Conservation (phyloP, 2,888 invertebrate species). For the Adela reaumurella region DNA sequence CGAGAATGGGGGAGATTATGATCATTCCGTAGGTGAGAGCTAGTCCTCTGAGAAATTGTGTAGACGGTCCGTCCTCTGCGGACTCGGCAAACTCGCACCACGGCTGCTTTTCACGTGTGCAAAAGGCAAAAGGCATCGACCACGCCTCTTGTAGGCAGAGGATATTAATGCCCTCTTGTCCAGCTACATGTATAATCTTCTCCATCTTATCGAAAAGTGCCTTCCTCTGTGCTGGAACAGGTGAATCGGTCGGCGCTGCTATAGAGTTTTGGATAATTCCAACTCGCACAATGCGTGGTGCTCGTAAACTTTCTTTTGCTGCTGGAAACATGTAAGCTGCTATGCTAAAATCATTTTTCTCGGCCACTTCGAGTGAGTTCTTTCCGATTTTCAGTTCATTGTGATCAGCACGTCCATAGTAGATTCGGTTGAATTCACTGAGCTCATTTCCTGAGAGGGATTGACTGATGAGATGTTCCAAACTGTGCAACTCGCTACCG, state of each 20-base stretch:
- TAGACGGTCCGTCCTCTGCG: conserved; percentile 81
- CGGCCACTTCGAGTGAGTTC: conserved; percentile 40
- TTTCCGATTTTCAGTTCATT: conserved; percentile 48
- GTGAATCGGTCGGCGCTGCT: conserved; percentile 68
- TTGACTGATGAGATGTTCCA: conserved; percentile 28
- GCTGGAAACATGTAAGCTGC: conserved; percentile 71
- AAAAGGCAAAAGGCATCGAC: conserved; percentile 99
- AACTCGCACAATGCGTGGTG: conserved; percentile 70
- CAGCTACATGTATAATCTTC: conserved; percentile 75
- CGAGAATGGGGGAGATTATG: conserved; percentile 91
- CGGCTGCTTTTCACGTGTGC: conserved; percentile 92
- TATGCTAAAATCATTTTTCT: conserved; percentile 65
- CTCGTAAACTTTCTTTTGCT: conserved; percentile 65
- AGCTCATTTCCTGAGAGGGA: conserved; percentile 44
- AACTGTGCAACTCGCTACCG: conserved; percentile 24
- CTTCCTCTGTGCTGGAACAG: conserved; percentile 71
- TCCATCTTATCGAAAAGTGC: conserved; percentile 74
- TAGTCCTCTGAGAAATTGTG: conserved; percentile 71
- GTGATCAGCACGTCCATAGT: conserved; percentile 71
- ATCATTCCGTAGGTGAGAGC: conserved; percentile 86
- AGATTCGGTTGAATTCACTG: conserved; percentile 65
- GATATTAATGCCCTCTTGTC: conserved; percentile 76
- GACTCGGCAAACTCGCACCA: conserved; percentile 98
- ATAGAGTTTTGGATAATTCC: conserved; percentile 88
- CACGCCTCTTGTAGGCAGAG: conserved; percentile 96